Percentiles rank a stretch among this genome's conserved stretches.
Evolutionary conservation across 2,113 vertebrate genomes (phyloP).

Genomic region (Rynchops niger): DNA sequence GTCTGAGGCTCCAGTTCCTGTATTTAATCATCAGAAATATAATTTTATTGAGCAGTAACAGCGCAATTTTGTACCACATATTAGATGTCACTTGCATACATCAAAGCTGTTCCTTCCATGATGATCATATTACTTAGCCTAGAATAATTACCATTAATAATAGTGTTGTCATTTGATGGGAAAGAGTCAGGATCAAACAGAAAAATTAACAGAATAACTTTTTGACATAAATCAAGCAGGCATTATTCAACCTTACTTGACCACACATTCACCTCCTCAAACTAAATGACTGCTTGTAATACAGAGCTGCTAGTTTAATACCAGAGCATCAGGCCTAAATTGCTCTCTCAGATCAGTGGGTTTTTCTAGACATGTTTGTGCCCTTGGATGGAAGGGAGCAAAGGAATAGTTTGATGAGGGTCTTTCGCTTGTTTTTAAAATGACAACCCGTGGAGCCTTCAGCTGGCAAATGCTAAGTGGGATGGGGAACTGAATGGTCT

Average conservation of each 20-base stretch:
- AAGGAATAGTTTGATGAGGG: background rate
- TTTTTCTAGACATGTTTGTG: background rate
- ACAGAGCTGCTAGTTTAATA: background rate
- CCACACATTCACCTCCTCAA: background rate
- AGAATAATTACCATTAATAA: slow-evolving; percentile 50
- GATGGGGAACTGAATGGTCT: background rate
- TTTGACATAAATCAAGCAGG: background rate
- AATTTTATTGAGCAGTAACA: slow-evolving; percentile 24
- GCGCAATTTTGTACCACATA: background rate
- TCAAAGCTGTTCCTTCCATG: slow-evolving; percentile 35
- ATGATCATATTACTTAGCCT: background rate
- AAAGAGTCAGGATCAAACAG: background rate
- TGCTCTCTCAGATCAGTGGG: background rate
- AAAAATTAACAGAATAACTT: background rate
- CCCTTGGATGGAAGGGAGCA: background rate
- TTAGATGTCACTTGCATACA: slow-evolving; percentile 11
- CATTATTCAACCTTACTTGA: background rate
- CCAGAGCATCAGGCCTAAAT: background rate
- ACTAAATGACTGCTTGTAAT: background rate
- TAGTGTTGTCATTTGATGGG: background rate
- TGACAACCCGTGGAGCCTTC: background rate
- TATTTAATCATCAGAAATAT: slow-evolving; percentile 40
- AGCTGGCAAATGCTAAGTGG: background rate
- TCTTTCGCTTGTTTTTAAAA: background rate
- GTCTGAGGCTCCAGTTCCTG: background rate